Base-by-base conservation (phyloP, 2,113 vertebrate genomes). In the Gila orcuttii region DNA sequence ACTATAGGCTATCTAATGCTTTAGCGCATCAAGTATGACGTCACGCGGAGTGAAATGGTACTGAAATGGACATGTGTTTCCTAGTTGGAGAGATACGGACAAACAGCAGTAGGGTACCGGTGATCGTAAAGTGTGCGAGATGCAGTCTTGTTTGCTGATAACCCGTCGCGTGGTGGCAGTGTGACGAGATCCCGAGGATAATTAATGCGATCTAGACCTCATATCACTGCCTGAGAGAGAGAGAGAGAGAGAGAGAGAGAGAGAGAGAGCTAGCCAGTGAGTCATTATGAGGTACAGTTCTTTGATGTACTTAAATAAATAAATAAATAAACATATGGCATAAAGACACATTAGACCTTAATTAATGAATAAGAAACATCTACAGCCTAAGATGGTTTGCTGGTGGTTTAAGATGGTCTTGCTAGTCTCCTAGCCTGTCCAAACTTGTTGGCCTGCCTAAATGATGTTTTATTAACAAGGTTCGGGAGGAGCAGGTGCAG, bases 131-230 rank as follows among this genome's bases (percentile, higher is more conserved):
- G 83, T 55, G 13, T 47, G 83, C 60, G 59, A 82, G 73, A 39
- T 85, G 83, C 85, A 76, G 74, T 89, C 86, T 82, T 85, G 83
- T 86, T 87, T 82, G 79, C 82, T 87, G 90, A 88, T 88, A 86
- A 87, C 83, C 80, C 42, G 83, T 87, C 87, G 87, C 87, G 85
- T 85, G 88, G 85, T 90, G 90, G 88, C 90, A 78, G 80, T 90
- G 87, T 89, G 87, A 83, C 62, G 84, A 87, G 85, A 90, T 87
- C 69, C 59, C 25, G 66, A 87, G 59, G 85, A 88, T 84, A 86
- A 89, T 89, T 31, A 83, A 88, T 84, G 81, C 80, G 85, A 82
- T 82, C 28, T 55, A 79, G 77, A 86, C 50, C 76, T 86, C 74
- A 57, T 50, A 69, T 69, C 28, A 47, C 71, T 60, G 81, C 50